These are phyloP conservation scores for Nerophis lumbriciformis DNA, from an alignment of 2,113 vertebrate genomes.

Conservation along the genomic window DNA sequence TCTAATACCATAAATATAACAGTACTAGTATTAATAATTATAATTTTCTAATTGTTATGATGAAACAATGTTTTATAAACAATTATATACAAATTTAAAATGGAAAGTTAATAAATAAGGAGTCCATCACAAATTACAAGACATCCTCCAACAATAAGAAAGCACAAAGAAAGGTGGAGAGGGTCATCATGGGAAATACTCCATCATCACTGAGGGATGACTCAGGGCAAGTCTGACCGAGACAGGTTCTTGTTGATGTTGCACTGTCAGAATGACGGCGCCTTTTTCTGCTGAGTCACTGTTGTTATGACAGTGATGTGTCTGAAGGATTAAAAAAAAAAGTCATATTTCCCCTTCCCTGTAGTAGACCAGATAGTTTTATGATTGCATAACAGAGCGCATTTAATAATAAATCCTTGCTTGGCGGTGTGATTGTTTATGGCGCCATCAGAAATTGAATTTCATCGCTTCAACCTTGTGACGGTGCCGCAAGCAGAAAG, in stretches of 20 bases:
- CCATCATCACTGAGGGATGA: neutral
- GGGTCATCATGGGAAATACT: too few species aligned
- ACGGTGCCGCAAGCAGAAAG: neutral
- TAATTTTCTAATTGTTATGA: too few species aligned
- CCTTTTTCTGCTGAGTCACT: conserved; percentile 1
- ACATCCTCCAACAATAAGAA: too few species aligned
- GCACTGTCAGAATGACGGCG: neutral
- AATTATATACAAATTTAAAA: too few species aligned
- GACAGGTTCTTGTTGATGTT: neutral
- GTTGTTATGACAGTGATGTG: neutral
- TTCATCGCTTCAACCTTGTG: neutral
- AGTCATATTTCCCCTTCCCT: neutral
- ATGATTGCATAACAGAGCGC: conserved; percentile 3
- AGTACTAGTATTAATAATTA: too few species aligned
- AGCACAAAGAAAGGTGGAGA: too few species aligned
- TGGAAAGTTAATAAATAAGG: too few species aligned
- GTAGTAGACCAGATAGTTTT: neutral
- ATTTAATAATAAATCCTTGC: conserved; percentile 15
- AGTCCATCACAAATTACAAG: too few species aligned
- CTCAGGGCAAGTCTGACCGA: neutral
- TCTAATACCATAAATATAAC: too few species aligned
- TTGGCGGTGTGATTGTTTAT: conserved; percentile 11
- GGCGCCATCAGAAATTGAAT: conserved; percentile 9
- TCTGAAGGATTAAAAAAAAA: neutral
- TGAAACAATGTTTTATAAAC: too few species aligned